phyloP scores from a whole-genome alignment of 2,888 invertebrate species.

The Drosophila niveifrons region DNA sequence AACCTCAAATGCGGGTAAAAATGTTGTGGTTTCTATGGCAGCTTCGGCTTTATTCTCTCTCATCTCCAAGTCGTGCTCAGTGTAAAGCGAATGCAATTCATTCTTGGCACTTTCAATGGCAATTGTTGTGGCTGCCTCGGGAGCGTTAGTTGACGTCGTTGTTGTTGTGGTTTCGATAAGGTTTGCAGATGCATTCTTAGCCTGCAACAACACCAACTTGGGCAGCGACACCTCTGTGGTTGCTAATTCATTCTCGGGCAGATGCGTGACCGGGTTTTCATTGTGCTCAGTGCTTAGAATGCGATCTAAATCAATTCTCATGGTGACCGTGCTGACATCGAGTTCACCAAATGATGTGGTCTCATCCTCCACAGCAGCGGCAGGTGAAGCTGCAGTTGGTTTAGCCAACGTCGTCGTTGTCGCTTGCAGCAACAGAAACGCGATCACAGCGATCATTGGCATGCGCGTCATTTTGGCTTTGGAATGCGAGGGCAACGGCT shows the following conservation, averaged over 20 bases:
- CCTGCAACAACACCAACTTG: constrained; percentile 54
- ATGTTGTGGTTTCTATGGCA: constrained; percentile 13
- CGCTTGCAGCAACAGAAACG: constrained; percentile 23
- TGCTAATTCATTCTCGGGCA: not conserved
- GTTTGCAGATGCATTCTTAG: not conserved
- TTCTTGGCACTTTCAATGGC: not conserved
- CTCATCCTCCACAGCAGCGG: constrained; percentile 16
- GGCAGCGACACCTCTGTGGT: constrained; percentile 61
- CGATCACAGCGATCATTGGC: constrained; percentile 51
- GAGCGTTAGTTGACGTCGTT: constrained; percentile 13
- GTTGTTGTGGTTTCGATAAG: constrained; percentile 4
- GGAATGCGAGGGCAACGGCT: constrained; percentile 54
- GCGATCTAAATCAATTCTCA: constrained; percentile 40
- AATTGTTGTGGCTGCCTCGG: not conserved
- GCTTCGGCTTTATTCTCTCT: not conserved
- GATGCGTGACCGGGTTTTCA: constrained; percentile 32
- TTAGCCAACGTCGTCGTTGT: constrained; percentile 6
- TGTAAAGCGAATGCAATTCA: not conserved
- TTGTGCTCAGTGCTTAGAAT: constrained; percentile 58
- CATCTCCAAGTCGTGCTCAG: not conserved
- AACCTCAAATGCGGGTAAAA: constrained; percentile 2
- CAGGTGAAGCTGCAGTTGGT: not conserved
- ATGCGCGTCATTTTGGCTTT: constrained; percentile 59
- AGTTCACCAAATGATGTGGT: constrained; percentile 23
- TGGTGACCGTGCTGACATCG: constrained; percentile 46